Evolutionary conservation across 2,797 vertebrate genomes (phyloP), one percentile per base, ranked within the genome.

Genomic region (Crax fasciolata): DNA sequence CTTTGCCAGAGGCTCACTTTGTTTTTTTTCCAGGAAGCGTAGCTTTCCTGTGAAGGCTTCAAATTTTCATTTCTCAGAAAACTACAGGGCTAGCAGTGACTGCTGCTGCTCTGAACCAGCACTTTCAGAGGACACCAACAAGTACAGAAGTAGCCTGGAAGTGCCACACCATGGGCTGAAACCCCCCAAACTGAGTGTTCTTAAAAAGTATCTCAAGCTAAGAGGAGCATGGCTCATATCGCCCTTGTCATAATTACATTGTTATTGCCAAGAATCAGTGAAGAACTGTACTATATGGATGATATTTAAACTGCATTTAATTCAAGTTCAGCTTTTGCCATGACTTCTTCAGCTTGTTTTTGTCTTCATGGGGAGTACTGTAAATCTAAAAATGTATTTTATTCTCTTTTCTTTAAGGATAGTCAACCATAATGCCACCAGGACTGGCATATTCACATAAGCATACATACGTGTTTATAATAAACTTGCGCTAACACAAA

Each of bases 361-460:
- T 58, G 24, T 61, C 84, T 79, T 89, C 57, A 24, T n/a, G 54
- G 43, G 25, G 21, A 54, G 5, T 17, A 79, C 0, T 55, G 27
- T 54, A 39, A 12, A 59, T 52, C n/a, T 62, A 62, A 89, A 89
- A 87, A 32, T 35, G 23, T 59, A 75, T 75, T 90, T 93, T 61
- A 35, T 52, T 11, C 25, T 77, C 54, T 75, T 77, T 78, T 13
- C 6, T 57, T 32, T 77, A 81, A 30, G 32, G 13, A 59, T 16
- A 32, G 8, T 84, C 39, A 41, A 23, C 49, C 23, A 41, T 65
- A 77, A 61, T 61, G 54, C 17, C 73, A 71, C 17, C 28, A 77
- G 57, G 27, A 49, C 20, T 39, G 72, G 32, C 28, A 65, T 17
- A 11, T 67, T 79, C 39, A 13, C 13, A 28, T 58, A 44, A 92